phyloP scores from a whole-genome alignment of 2,113 vertebrate species.

The Cinclus mexicanus region DNA sequence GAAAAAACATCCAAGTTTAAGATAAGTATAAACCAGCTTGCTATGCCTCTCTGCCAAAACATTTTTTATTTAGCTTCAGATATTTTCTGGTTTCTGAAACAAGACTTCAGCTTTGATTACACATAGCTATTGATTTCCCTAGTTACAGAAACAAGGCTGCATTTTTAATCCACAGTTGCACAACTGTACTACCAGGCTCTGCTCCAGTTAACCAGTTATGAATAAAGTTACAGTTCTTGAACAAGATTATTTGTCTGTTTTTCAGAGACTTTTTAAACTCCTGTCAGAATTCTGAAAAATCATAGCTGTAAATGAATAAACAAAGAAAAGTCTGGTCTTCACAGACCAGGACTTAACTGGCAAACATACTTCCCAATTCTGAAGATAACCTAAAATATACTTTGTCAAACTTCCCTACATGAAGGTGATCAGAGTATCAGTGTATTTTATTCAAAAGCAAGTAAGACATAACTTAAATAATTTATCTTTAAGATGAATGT shows the following conservation, averaged over 20 bases:
- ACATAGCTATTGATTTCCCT: slow-evolving; percentile 36
- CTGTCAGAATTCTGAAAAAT: slow-evolving; percentile 21
- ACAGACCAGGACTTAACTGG: not conserved
- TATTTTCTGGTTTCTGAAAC: slow-evolving; percentile 60
- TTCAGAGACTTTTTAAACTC: not conserved
- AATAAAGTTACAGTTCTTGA: slow-evolving; percentile 38
- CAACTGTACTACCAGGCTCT: slow-evolving; percentile 35
- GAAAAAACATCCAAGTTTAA: not conserved
- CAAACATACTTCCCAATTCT: not conserved
- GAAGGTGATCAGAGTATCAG: not conserved
- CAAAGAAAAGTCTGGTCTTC: not conserved
- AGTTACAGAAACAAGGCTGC: slow-evolving; percentile 25
- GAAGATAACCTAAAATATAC: not conserved
- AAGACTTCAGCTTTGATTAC: slow-evolving; percentile 41
- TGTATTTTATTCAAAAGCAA: not conserved
- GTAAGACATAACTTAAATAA: not conserved
- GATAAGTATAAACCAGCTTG: slow-evolving; percentile 57
- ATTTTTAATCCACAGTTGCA: slow-evolving; percentile 37
- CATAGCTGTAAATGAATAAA: not conserved
- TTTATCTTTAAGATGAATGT: not conserved
- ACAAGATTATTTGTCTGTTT: not conserved
- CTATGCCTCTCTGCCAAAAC: slow-evolving; percentile 39
- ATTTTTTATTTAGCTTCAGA: slow-evolving; percentile 53
- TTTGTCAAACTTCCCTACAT: not conserved
- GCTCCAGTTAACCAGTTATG: slow-evolving; percentile 30